Percentiles rank a stretch among this genome's conserved stretches.
These are phyloP conservation scores for Agelas oroides DNA, from an alignment of 37 sponge, comb jelly and placozoan species.

Conservation along the genomic window DNA sequence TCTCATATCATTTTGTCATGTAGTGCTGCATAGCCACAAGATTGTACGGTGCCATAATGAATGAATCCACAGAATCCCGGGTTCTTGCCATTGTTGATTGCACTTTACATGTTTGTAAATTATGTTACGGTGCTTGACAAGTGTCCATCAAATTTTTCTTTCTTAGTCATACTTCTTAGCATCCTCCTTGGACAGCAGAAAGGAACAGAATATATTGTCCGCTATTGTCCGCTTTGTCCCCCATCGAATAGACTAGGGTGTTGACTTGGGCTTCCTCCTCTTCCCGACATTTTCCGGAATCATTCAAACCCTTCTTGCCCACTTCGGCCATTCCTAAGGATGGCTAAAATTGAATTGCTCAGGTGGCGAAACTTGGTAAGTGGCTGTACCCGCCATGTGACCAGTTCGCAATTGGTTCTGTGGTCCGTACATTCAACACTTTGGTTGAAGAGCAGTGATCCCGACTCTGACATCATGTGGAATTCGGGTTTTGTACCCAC, in stretches of 20 bases:
- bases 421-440: too few relatives aligned
- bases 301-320: constrained; percentile 52
- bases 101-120: constrained; percentile 21
- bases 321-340: constrained; percentile 62
- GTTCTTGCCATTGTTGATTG: too few relatives aligned
- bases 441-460: too few relatives aligned
- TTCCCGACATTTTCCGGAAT: constrained; percentile 37
- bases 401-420: too few relatives aligned
- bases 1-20: constrained; percentile 69
- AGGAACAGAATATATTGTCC: constrained; percentile 44
- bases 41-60: constrained; percentile 22
- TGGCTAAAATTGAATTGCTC: constrained; percentile 40
- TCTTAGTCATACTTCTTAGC: constrained; percentile 26
- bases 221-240: constrained; percentile 45
- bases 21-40: too few relatives aligned
- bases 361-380: constrained; percentile 46
- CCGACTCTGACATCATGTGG: too few relatives aligned
- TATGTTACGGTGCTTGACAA: constrained; percentile 48
- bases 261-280: constrained; percentile 37
- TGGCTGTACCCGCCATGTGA: background rate
- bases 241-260: constrained; percentile 51
- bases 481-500: too few relatives aligned
- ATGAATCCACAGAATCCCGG: constrained; percentile 47
- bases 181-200: constrained; percentile 27
- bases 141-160: constrained; percentile 37